Evolutionary conservation across 2,888 invertebrate species (phyloP).

Genomic region (Drosophila robusta): DNA sequence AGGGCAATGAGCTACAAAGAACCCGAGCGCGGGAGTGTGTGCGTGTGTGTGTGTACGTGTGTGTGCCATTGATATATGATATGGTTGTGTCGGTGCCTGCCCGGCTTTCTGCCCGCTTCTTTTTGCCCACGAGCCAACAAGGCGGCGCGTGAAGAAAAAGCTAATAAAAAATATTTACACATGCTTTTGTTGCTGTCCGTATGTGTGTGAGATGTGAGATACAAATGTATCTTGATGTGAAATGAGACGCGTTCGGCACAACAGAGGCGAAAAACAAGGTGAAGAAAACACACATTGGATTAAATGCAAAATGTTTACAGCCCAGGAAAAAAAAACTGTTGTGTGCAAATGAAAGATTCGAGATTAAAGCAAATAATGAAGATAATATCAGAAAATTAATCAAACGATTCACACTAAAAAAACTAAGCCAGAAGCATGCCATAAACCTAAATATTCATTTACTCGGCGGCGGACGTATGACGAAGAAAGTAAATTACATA

Average conservation of each 20-base stretch:
- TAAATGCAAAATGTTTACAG: slow-evolving; percentile 29
- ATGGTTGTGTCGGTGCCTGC: slow-evolving; percentile 34
- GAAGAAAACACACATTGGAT: slow-evolving; percentile 26
- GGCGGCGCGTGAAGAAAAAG: slow-evolving; percentile 43
- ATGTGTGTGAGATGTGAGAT: slow-evolving; percentile 44
- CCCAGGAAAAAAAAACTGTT: slow-evolving; percentile 7
- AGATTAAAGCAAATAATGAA: not conserved
- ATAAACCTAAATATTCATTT: too few relatives aligned
- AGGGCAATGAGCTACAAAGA: slow-evolving; percentile 20
- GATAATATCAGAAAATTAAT: slow-evolving; percentile 6
- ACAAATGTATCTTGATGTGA: slow-evolving; percentile 74
- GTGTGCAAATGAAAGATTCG: slow-evolving; percentile 7
- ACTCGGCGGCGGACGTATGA: too few relatives aligned
- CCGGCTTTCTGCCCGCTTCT: not conserved
- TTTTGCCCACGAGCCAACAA: slow-evolving; percentile 31
- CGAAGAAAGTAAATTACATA: too few relatives aligned
- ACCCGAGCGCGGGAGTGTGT: slow-evolving; percentile 1
- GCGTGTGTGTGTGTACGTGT: not conserved
- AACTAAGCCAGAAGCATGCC: not conserved
- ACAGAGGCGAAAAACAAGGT: slow-evolving; percentile 1
- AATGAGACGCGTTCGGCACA: slow-evolving; percentile 35
- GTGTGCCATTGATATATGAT: slow-evolving; percentile 48
- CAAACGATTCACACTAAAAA: not conserved
- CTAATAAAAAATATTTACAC: slow-evolving; percentile 77
- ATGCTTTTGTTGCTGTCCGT: slow-evolving; percentile 42